phyloP scores from a whole-genome alignment of 2,888 invertebrate genomes.

The Lucinisca nassula region DNA sequence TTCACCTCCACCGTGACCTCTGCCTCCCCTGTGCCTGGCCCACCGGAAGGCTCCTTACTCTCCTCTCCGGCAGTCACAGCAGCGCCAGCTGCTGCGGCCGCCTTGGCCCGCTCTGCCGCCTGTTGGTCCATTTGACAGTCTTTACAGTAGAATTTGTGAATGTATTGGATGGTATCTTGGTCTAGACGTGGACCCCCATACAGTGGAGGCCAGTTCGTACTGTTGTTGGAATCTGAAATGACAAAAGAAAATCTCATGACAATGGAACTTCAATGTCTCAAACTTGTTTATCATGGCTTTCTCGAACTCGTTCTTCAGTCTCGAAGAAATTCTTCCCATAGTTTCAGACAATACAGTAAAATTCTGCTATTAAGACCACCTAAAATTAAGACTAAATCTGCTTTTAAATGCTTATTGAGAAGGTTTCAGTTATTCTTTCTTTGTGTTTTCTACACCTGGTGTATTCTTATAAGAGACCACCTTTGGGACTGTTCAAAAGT shows the following conservation, averaged over 20 bases:
- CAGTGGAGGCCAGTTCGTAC: constrained; percentile 82
- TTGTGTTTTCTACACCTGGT: too few relatives aligned
- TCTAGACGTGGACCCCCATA: constrained; percentile 81
- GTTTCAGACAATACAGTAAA: too few relatives aligned
- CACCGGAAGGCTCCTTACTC: background rate
- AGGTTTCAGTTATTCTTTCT: too few relatives aligned
- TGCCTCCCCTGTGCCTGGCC: background rate
- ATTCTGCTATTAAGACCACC: too few relatives aligned
- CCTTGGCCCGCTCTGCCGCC: constrained; percentile 75
- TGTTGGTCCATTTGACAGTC: constrained; percentile 85
- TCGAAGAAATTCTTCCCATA: too few relatives aligned
- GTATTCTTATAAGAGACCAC: too few relatives aligned
- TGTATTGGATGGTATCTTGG: constrained; percentile 83
- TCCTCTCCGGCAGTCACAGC: background rate
- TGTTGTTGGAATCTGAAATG: constrained; percentile 69
- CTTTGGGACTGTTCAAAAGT: too few relatives aligned
- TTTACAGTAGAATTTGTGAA: constrained; percentile 85
- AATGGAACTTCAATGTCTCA: too few relatives aligned
- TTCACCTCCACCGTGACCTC: constrained; percentile 44
- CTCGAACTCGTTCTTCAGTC: too few relatives aligned
- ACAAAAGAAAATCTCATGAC: background rate
- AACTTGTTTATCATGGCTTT: too few relatives aligned
- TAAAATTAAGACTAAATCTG: too few relatives aligned
- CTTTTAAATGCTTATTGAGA: too few relatives aligned
- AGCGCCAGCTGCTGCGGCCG: constrained; percentile 52